These are phyloP conservation scores for Xanthia icteritia DNA, from an alignment of 2,888 invertebrate species.

Conservation along the genomic window DNA sequence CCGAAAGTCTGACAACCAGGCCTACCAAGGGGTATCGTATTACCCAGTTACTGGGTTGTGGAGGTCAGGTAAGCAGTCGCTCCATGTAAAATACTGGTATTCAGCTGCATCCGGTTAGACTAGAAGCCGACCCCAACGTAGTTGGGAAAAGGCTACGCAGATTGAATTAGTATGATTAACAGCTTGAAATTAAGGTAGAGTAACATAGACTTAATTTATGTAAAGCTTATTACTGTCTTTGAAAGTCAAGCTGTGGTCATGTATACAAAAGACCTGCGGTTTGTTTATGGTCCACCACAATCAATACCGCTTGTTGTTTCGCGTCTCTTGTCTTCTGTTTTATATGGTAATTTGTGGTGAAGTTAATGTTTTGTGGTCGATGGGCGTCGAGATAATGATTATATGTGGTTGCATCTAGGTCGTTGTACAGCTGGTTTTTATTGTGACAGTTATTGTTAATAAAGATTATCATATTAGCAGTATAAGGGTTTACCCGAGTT, in stretches of 20 bases:
- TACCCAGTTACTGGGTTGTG: too few species aligned
- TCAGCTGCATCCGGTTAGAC: too few species aligned
- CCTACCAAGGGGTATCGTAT: too few species aligned
- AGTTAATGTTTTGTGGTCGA: constrained; percentile 54
- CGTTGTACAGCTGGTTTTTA: constrained; percentile 9
- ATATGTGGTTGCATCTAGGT: constrained; percentile 39
- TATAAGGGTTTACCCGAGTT: not conserved
- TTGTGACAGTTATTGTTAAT: constrained; percentile 5
- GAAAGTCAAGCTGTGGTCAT: constrained; percentile 40
- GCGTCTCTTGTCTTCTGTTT: constrained; percentile 48
- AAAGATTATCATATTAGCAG: constrained; percentile 2
- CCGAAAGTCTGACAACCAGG: too few species aligned
- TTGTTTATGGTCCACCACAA: constrained; percentile 37
- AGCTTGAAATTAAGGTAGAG: constrained; percentile 10
- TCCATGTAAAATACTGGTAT: too few species aligned
- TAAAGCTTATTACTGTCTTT: constrained; percentile 23
- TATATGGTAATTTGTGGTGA: constrained; percentile 45
- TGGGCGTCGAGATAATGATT: constrained; percentile 26
- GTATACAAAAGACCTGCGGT: constrained; percentile 38
- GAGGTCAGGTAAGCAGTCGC: too few species aligned
- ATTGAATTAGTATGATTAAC: constrained; percentile 33
- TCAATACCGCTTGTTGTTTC: constrained; percentile 53
- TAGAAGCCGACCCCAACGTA: too few species aligned
- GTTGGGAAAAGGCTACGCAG: too few species aligned
- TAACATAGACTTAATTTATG: constrained; percentile 19